Evolutionary conservation across 2,797 vertebrate species (phyloP).

Genomic region (Phrynocephalus forsythii): DNA sequence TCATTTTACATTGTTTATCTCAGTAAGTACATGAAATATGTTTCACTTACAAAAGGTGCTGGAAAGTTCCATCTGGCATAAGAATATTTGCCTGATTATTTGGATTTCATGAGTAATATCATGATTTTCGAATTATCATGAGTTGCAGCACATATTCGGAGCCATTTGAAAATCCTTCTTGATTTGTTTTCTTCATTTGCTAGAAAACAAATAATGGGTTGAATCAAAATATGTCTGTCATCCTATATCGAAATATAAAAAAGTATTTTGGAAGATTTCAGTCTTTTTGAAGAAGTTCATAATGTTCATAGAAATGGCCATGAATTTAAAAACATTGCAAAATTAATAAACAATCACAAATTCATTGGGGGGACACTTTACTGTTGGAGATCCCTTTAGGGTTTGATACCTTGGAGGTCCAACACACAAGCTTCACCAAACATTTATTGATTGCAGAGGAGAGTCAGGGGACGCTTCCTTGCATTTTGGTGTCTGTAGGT

Average conservation of each 20-base stretch:
- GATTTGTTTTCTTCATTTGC: conserved; percentile 11
- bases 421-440: too few relatives aligned
- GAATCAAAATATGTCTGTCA: conserved; percentile 2
- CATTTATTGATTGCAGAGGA: too few relatives aligned
- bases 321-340: too few relatives aligned
- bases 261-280: neutral
- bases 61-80: neutral
- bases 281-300: neutral
- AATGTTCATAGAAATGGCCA: too few relatives aligned
- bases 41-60: conserved; percentile 21
- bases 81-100: conserved; percentile 6
- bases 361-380: too few relatives aligned
- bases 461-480: too few relatives aligned
- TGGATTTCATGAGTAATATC: conserved; percentile 5
- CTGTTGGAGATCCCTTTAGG: too few relatives aligned
- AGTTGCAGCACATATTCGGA: conserved; percentile 8
- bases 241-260: neutral
- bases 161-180: neutral
- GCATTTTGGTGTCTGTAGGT: too few relatives aligned
- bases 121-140: neutral
- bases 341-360: too few relatives aligned
- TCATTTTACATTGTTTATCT: conserved; percentile 41
- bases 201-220: neutral
- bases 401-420: too few relatives aligned
- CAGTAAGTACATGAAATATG: conserved; percentile 14